A percentile compares a stretch with the other conserved stretches of the same genome.
phyloP scores from a whole-genome alignment of 2,888 invertebrate species.

The Tanytarsus gracilentus region DNA sequence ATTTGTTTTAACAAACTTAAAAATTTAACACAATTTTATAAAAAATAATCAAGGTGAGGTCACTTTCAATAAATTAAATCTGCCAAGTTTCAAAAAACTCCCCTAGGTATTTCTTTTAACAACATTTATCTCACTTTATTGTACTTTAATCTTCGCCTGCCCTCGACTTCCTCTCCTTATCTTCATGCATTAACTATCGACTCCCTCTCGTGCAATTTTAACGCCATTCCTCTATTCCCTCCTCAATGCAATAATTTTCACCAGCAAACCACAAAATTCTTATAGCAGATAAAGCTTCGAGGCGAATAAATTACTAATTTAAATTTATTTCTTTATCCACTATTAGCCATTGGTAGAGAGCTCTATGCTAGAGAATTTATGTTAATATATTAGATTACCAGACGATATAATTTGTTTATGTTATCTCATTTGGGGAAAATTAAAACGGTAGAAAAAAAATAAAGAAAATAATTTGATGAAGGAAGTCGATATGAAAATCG shows the following conservation, averaged over 20 bases:
- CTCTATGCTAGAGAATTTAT: background rate
- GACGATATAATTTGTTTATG: constrained; percentile 28
- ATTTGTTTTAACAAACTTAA: too few relatives aligned
- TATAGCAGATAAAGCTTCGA: background rate
- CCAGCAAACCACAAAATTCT: background rate
- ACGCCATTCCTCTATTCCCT: background rate
- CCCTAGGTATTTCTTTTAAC: too few relatives aligned
- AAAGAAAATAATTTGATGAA: background rate
- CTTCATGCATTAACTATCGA: constrained; percentile 1
- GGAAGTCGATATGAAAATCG: too few relatives aligned
- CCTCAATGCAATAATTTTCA: background rate
- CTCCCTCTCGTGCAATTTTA: constrained; percentile 6
- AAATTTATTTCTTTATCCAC: constrained; percentile 24
- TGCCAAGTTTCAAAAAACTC: too few relatives aligned
- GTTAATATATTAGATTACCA: constrained; percentile 28
- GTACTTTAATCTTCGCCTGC: too few relatives aligned
- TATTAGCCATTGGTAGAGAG: background rate
- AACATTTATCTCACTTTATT: too few relatives aligned
- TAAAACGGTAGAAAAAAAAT: background rate
- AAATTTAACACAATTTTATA: too few relatives aligned
- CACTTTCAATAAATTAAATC: too few relatives aligned
- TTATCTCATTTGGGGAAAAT: constrained; percentile 24
- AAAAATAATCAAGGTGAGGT: too few relatives aligned
- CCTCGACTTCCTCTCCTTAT: background rate
- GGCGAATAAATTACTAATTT: constrained; percentile 24